Conservation (phyloP, 1,140 invertebrate genomes). For the Daktulosphaira vitifoliae region DNA sequence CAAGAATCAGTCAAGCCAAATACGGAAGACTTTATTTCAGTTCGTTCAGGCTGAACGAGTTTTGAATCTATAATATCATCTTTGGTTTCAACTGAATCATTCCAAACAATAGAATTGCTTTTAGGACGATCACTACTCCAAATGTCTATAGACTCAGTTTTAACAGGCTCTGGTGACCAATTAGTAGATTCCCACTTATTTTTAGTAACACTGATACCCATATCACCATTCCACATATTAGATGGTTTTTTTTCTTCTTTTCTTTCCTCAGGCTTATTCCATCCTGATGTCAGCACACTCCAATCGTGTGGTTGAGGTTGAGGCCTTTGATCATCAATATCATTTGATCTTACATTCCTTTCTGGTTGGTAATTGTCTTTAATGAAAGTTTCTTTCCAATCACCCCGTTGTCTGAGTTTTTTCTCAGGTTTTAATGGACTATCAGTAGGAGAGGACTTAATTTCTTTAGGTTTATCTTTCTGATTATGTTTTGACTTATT, state of each 20-base stretch:
- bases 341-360: constrained; percentile 26
- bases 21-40: constrained; percentile 23
- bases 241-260: constrained; percentile 25
- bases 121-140: constrained; percentile 29
- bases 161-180: constrained; percentile 15
- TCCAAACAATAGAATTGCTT: constrained; percentile 28
- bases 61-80: constrained; percentile 19
- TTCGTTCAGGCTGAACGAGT: constrained; percentile 17
- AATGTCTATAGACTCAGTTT: constrained; percentile 21
- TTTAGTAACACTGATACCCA: constrained; percentile 3
- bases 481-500: constrained; percentile 21
- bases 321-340: constrained; percentile 27
- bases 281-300: constrained; percentile 24
- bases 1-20: constrained; percentile 22
- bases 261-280: constrained; percentile 26
- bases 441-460: constrained; percentile 17
- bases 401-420: constrained; percentile 26
- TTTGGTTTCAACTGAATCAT: constrained; percentile 19
- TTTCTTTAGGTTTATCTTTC: constrained; percentile 32
- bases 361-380: constrained; percentile 28
- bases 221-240: constrained; percentile 31
- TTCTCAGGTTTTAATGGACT: constrained; percentile 25
- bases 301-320: constrained; percentile 25
- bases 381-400: constrained; percentile 30
- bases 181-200: constrained; percentile 27